Percentiles rank a stretch among this genome's conserved stretches.
These are phyloP conservation scores for Echinometra lucunter DNA, from an alignment of 53 echinoderm and acorn worm genomes.

Conservation along the genomic window DNA sequence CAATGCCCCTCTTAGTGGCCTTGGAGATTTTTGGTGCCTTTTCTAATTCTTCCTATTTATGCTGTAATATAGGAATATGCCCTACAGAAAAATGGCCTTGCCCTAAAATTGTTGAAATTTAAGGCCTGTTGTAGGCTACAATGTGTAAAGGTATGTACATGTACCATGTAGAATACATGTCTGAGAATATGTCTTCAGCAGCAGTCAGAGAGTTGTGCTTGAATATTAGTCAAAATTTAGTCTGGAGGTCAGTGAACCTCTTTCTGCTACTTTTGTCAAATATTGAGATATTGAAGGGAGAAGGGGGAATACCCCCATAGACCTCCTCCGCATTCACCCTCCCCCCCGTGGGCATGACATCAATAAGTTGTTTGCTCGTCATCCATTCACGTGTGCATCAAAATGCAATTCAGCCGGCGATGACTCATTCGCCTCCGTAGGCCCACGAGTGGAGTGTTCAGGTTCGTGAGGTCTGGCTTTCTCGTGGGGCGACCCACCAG, in stretches of 20 bases:
- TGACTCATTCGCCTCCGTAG: slow-evolving; percentile 54
- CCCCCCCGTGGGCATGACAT: slow-evolving; percentile 18
- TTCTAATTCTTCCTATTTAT: too few species aligned
- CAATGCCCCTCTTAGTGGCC: too few species aligned
- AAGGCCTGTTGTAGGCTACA: too few species aligned
- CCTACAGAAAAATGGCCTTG: too few species aligned
- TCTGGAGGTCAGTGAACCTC: neutral
- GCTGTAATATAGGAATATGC: too few species aligned
- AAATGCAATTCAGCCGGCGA: slow-evolving; percentile 39
- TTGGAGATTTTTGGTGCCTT: too few species aligned
- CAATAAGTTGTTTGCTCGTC: slow-evolving; percentile 39
- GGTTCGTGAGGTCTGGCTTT: slow-evolving; percentile 28
- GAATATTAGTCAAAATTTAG: neutral
- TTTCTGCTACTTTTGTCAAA: neutral
- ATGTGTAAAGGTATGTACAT: neutral
- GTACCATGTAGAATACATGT: neutral
- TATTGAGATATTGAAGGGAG: neutral
- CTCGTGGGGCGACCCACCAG: slow-evolving; percentile 39
- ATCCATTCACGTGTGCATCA: slow-evolving; percentile 48
- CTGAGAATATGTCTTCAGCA: neutral
- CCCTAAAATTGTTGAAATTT: too few species aligned
- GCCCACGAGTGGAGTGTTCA: slow-evolving; percentile 7
- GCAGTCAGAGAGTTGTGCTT: neutral
- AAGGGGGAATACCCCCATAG: slow-evolving; percentile 42
- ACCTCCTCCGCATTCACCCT: slow-evolving; percentile 36